Evolutionary conservation across 2,113 vertebrate species (phyloP), one percentile per base, ranked within the genome.

Genomic region (Polypterus senegalus): DNA sequence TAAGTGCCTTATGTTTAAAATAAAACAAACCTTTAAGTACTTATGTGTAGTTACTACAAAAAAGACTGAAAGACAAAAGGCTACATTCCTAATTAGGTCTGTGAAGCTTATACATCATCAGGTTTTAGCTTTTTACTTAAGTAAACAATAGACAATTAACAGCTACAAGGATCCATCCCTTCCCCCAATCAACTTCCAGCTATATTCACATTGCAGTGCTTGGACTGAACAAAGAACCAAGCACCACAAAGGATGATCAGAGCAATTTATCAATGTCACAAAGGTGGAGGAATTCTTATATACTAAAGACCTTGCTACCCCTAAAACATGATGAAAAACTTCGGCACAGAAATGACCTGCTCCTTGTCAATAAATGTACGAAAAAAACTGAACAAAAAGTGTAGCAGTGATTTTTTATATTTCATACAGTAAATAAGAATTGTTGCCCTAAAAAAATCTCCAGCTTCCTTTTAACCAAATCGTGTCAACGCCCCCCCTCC

Each of bases 231-330:
- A 73, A 58, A 68, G 54, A 63, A 72, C 75, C 60, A 48, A 4
- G 65, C 54, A 71, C 72, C 58, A 58, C 44, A 47, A 61, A 69
- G 71, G 70, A 55, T 72, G 69, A 67, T 72, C 70, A 47, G 61
- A 67, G 71, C 74, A 76, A 89, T 90, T 86, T 82, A 83, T 90
- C 85, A 86, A 67, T 80, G 86, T 83, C 85, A 81, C 0, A 49
- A 0, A 83, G 83, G 81, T 67, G 81, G 56, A 69, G 78, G 65
- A 78, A 79, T 81, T 85, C 67, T 63, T 75, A 83, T 82, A 76
- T 64, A 72, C 69, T 65, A 59, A 62, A 65, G 64, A 10, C 11
- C 58, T 51, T 6, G 60, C 66, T 67, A 74, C 74, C 66, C 55
- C 71, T 52, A 5, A 3, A 65, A 65, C 27, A 27, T 27, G 27